phyloP scores from a whole-genome alignment of 2,797 vertebrate genomes.

The Periophthalmus magnuspinnatus region DNA sequence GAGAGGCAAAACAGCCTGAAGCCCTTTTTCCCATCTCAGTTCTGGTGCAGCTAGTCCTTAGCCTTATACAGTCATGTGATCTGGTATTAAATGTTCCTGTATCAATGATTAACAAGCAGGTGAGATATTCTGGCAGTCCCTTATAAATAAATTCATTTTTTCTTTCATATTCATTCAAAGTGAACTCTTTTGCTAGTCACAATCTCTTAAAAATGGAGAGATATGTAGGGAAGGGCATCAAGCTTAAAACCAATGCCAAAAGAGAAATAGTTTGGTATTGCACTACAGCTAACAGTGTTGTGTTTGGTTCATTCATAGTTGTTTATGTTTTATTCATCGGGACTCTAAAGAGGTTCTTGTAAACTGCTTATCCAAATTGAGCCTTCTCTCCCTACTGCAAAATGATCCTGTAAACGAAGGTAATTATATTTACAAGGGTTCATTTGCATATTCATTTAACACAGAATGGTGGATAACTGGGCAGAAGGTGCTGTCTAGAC shows the following conservation, averaged over 20 bases:
- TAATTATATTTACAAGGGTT: conserved; percentile 23
- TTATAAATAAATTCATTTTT: too few relatives aligned
- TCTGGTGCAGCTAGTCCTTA: too few relatives aligned
- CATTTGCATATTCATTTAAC: conserved; percentile 9
- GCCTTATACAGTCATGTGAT: too few relatives aligned
- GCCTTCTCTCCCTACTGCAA: conserved; percentile 17
- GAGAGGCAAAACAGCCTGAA: too few relatives aligned
- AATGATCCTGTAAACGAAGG: conserved; percentile 9
- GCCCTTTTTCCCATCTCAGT: too few relatives aligned
- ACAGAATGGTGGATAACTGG: conserved; percentile 2
- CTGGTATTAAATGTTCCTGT: too few relatives aligned
- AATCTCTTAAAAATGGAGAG: too few relatives aligned
- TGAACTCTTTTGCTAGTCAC: too few relatives aligned
- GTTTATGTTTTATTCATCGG: conserved; percentile 39
- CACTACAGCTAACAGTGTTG: background rate
- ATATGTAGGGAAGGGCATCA: background rate
- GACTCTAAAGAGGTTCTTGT: conserved; percentile 15
- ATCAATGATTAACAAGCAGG: too few relatives aligned
- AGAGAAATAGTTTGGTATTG: background rate
- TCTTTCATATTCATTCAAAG: too few relatives aligned
- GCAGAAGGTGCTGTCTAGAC: conserved; percentile 6
- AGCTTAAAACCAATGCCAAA: background rate
- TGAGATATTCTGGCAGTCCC: too few relatives aligned
- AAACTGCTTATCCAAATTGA: conserved; percentile 25
- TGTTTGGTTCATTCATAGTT: conserved; percentile 37